Base-by-base conservation (phyloP, 2,888 invertebrate species). In the Agelastica alni region DNA sequence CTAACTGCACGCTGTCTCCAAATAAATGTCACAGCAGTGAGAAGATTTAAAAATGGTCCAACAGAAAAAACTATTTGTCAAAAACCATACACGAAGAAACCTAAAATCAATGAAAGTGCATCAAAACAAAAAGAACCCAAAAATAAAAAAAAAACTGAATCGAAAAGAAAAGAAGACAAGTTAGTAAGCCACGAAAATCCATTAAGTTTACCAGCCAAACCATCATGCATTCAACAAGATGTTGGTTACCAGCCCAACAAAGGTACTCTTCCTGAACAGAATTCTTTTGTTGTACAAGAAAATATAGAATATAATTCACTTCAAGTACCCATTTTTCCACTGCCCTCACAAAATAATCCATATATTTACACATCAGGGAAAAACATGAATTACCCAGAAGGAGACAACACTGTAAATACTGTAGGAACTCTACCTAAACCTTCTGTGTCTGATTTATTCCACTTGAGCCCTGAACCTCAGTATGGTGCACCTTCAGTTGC, bases 401-500 rank as follows among this genome's bases (percentile, higher is more conserved):
- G 20, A 39, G 20, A 37, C 9, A 6, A 3, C 13, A 7, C 14
- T 14, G 14, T 14, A 7, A 17, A n/a, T 4, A 34, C 14, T 34
- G 9, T 34, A 7, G 16, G 16, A 7, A 20, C 37, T 1, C 10
- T 37, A 6, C n/a, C 14, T 4, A 37, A 39, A 20, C 37, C 37
- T 4, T 20, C 20, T 10, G 18, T 39, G 12, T 20, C 37, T 2
- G 37, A 39, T 20, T n/a, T 39, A 39, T 39, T 39, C 7, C 37
- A 39, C 12, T 20, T 39, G 18, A 39, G 37, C 10, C 37, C 37
- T 1, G 37, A 39, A 20, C 37, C 37, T 12, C 37, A 39, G 12
- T 39, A 39, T 20, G 37, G 37, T 17, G 37, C 37, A 5, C 37
- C 37, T n/a, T 39, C 37, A 12, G 37, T 12, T 17, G 37, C 37